Evolutionary conservation across 2,888 invertebrate species (phyloP), one percentile per base, ranked within the genome.

Genomic region (Cephus pulcher): DNA sequence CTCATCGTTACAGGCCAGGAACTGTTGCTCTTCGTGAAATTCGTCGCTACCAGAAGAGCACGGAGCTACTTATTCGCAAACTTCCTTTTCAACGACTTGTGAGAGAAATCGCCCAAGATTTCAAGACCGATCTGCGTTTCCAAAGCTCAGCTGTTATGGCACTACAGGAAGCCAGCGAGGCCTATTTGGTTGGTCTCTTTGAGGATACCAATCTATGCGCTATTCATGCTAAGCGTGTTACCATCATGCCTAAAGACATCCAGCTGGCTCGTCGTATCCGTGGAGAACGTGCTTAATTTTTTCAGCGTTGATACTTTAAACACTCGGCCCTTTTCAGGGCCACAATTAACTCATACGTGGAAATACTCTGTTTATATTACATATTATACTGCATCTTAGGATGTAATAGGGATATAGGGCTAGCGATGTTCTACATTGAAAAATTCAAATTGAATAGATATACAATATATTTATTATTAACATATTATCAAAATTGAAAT

Each of bases 181-280:
- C 94, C 83, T 93, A 95, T 86, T 88, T 95, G 37, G 95, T 95
- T 23, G 95, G 95, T 12, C 91, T 96, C 0, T 96, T 95, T 87
- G 95, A 96, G 89, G 95, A 96, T 86, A 96, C 96, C 35, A 96
- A 96, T 89, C 91, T 96, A 85, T 96, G 96, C 89, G 96, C 96
- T 69, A 96, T 96, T 84, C 96, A 96, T 86, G 96, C 95, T 83
- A 95, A 95, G 90, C 92, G 95, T 81, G 95, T 95, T 23, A 95
- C 95, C 81, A 94, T 94, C 86, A 94, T 94, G 94, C 94, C 94
- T 23, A 94, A 94, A 86, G 94, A 94, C 88, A 94, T 94, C 87
- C 93, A 94, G 86, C 88, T 94, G 85, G 94, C 94, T 74, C 84
- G 86, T 68, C 85, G 87, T n/a, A 87, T 87, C 2, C 86, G 87